Base-by-base conservation (phyloP, 2,113 vertebrate genomes). In the Pelodiscus sinensis region DNA sequence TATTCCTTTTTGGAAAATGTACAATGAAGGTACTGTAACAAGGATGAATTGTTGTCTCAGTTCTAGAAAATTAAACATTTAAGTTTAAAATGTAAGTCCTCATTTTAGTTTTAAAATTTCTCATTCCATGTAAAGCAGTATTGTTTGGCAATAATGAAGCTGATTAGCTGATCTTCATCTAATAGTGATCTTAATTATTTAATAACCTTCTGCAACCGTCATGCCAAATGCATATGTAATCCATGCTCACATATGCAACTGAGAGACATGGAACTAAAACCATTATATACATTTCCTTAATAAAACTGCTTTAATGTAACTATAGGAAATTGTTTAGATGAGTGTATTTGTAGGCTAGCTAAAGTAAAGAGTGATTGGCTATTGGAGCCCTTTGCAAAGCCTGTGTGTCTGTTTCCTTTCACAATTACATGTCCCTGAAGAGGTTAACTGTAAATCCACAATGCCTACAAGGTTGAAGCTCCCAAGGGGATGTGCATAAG, bases 211-310 rank as follows among this genome's bases (percentile, higher is more conserved):
- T 91, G 9, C 16, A 10, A 65, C 50, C 14, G 68, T 4, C 1
- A 24, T 14, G 35, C 2, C 18, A 55, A 27, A 60, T 52, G 16
- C 24, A 11, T 71, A 15, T 0, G 0, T 7, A 22, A 56, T 54
- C 18, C 0, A 0, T 0, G 0, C 0, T 2, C 68, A 0, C 55
- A 31, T 54, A 1, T 25, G 8, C 55, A 75, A 71, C 35, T 88
- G 84, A 27, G 80, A 68, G 31, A 16, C 24, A 9, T 56, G 60
- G 18, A 24, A 75, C n/a, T 38, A 85, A 87, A 84, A 68, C n/a
- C 82, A 14, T 78, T 4, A 38, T 52, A 38, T 85, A 58, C 21
- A 51, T 73, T 71, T 89, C 25, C 25, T 60, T 27, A 55, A 16
- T 10, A 35, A 73, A 85, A 84, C 54, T 54, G 21, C 11, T 56